Evolutionary conservation across 2,797 vertebrate species (phyloP), one percentile per base, ranked within the genome.

Genomic region (Chaenodraco wilsoni): DNA sequence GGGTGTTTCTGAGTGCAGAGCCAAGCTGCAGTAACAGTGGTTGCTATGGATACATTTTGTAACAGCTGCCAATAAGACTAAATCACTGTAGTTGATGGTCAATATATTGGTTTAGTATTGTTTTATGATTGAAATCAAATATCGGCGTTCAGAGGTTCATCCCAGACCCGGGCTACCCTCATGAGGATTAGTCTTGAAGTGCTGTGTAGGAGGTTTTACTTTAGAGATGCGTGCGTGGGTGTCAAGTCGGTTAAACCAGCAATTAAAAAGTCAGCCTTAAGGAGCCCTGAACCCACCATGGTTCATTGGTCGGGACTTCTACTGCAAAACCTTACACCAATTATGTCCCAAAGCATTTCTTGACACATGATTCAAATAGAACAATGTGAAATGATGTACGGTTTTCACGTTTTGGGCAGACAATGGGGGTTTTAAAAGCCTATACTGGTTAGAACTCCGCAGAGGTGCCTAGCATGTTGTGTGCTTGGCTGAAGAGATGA

Each of bases 231-330:
- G 63, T 51, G 67, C 8, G 63, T 59, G 72, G 76, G 72, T 69
- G 76, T 77, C 65, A 69, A 37, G 23, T 63, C 15, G 9, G 55
- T 76, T 68, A 74, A 79, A 85, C 56, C 69, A 58, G 37, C 68
- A 86, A 75, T 88, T 79, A 85, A 79, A 51, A 37, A 1, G 5
- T 72, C 71, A 64, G 52, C 52, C 72, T 51, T 8, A 27, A 2
- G 3, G 61, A 70, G 69, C 45, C 19, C 16, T 49, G 61, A 63
- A 49, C 46, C 57, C 57, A 46, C 65, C 21, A 41, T 31, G 31
- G 74, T 69, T 65, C 43, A 69, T 83, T 58, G 50, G 69, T 68
- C 63, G 72, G 71, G 2, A 46, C 33, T 69, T 37, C 51, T 27
- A 50, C 59, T 72, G 31, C 33, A 9, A 14, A 57, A 23, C 45